Evolutionary conservation across 1,140 invertebrate genomes (phyloP).

Genomic region (Lycorma delicatula): DNA sequence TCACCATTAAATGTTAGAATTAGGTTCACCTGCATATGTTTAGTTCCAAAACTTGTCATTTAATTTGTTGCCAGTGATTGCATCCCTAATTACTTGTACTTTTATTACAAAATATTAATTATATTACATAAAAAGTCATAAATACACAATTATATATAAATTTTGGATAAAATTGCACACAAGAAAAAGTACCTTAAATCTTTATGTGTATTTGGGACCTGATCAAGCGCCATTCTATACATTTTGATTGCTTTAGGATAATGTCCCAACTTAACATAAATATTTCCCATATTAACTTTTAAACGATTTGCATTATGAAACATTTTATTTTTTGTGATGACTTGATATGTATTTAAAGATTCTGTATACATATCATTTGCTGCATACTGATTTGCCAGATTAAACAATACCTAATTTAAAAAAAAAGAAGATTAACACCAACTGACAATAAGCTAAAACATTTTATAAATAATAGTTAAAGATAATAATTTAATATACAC

Average conservation of each 20-base stretch:
- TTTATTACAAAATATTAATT: no score
- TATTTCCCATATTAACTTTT: conserved; percentile 98
- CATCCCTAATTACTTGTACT: no score
- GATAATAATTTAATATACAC: no score
- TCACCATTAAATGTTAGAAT: no score
- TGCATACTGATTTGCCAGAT: conserved; percentile 87
- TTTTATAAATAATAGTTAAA: no score
- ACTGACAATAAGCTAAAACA: not conserved
- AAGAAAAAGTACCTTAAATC: conserved; percentile 77
- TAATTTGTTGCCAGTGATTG: no score
- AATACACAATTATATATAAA: no score
- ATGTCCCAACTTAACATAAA: conserved; percentile 91
- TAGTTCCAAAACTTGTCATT: no score
- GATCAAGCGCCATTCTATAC: conserved; percentile 94
- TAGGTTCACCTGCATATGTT: no score
- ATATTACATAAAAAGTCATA: no score
- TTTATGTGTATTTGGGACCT: conserved; percentile 85
- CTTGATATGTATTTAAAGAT: conserved; percentile 90
- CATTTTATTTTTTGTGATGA: conserved; percentile 75
- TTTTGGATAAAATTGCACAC: no score
- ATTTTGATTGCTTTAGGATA: conserved; percentile 94
- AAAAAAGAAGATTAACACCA: conserved; percentile 8
- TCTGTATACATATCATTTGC: conserved; percentile 92
- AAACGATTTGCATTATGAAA: conserved; percentile 83
- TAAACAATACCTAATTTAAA: conserved; percentile 73